Evolutionary conservation across 1,140 invertebrate genomes (phyloP).

Genomic region (Heliothis subflexa): DNA sequence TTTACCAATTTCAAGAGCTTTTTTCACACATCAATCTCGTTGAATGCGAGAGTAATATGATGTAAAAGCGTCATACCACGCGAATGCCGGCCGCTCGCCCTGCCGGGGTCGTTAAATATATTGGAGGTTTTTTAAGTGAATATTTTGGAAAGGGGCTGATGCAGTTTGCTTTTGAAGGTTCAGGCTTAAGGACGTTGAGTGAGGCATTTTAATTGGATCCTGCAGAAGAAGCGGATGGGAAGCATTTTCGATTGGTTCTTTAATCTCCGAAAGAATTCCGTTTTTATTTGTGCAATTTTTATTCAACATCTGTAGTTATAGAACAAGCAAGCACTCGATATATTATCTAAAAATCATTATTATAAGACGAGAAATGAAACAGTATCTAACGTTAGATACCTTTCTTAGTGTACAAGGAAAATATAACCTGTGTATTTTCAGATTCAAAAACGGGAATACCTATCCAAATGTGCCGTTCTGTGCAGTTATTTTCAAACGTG

Average conservation of each 20-base stretch:
- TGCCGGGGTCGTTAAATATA: slow-evolving; percentile 29
- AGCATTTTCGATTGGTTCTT: no score
- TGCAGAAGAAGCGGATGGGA: neutral
- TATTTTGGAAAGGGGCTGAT: slow-evolving; percentile 33
- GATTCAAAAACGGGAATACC: neutral
- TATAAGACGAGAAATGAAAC: no score
- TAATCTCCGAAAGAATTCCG: no score
- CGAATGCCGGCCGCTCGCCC: slow-evolving; percentile 36
- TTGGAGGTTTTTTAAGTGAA: slow-evolving; percentile 30
- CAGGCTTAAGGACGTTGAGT: neutral
- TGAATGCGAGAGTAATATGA: slow-evolving; percentile 70
- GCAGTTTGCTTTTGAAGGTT: slow-evolving; percentile 21
- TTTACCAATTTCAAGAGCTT: slow-evolving; percentile 83
- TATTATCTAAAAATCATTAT: no score
- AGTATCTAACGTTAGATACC: no score
- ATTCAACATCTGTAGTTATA: no score
- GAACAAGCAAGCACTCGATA: no score
- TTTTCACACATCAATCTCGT: slow-evolving; percentile 79
- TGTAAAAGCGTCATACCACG: slow-evolving; percentile 60
- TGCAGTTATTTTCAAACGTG: slow-evolving; percentile 1
- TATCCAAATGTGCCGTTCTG: slow-evolving; percentile 6
- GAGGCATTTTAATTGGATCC: slow-evolving; percentile 16
- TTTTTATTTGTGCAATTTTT: no score
- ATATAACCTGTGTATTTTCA: neutral
- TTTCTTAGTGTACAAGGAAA: neutral